Evolutionary conservation across 2,797 vertebrate species (phyloP).

Genomic region (Esox masquinongy): DNA sequence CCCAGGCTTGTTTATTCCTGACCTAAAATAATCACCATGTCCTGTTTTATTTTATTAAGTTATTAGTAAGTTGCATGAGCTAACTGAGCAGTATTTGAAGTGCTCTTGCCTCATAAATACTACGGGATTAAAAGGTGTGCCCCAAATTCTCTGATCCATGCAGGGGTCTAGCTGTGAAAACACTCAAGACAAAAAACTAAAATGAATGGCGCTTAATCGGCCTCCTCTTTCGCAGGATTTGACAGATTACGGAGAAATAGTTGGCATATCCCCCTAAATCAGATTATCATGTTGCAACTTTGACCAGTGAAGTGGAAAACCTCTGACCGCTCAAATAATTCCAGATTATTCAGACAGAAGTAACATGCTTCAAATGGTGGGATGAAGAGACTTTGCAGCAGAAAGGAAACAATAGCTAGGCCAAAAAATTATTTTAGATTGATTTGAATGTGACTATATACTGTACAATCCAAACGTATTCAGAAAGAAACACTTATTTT

Average conservation of each 20-base stretch:
- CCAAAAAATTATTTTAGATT: neutral
- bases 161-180: slow-evolving; percentile 58
- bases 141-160: slow-evolving; percentile 83
- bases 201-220: slow-evolving; percentile 28
- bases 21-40: neutral
- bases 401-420: neutral
- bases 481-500: neutral
- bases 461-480: neutral
- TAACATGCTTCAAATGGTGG: slow-evolving; percentile 5
- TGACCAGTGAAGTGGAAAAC: slow-evolving; percentile 29
- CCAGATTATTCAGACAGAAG: slow-evolving; percentile 26
- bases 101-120: neutral
- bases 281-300: slow-evolving; percentile 43
- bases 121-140: slow-evolving; percentile 68
- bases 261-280: slow-evolving; percentile 38
- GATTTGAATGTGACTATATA: neutral
- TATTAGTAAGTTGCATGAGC: slow-evolving; percentile 1
- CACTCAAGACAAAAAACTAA: slow-evolving; percentile 12
- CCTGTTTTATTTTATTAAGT: neutral
- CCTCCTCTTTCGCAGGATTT: slow-evolving; percentile 23
- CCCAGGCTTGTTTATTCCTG: neutral
- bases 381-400: neutral
- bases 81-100: neutral
- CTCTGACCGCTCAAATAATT: slow-evolving; percentile 16
- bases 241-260: slow-evolving; percentile 45